phyloP scores from a whole-genome alignment of 2,888 invertebrate species.

The Blera fallax region DNA sequence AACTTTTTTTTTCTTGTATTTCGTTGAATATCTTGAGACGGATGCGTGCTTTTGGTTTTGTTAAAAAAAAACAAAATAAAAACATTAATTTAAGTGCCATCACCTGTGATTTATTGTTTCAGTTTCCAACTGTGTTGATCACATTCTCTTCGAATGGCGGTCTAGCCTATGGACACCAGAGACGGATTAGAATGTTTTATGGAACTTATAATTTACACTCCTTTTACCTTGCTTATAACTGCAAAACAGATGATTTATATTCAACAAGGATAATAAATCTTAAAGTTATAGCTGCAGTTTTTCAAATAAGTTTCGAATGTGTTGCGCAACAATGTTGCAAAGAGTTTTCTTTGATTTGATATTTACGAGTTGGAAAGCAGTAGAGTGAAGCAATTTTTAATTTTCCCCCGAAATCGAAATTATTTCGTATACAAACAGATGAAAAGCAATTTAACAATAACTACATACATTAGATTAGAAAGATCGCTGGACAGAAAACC shows the following conservation, averaged over 20 bases:
- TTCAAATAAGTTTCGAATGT: background rate
- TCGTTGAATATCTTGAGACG: background rate
- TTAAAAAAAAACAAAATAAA: background rate
- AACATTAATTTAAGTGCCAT: conserved; percentile 18
- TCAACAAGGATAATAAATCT: conserved; percentile 3
- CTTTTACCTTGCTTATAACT: background rate
- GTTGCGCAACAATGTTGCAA: conserved; percentile 7
- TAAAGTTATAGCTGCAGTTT: background rate
- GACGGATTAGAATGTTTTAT: background rate
- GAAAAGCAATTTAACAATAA: no score
- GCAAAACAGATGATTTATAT: conserved; percentile 1
- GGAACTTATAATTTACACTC: background rate
- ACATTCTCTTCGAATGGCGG: background rate
- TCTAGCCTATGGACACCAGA: background rate
- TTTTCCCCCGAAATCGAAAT: no score
- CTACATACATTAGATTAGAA: no score
- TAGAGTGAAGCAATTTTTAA: no score
- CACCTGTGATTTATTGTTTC: conserved; percentile 31
- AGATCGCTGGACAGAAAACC: no score
- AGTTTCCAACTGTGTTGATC: background rate
- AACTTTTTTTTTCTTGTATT: background rate
- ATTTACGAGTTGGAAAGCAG: background rate
- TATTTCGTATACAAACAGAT: no score
- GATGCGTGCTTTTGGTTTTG: background rate
- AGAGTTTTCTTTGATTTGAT: background rate